Base-by-base conservation (phyloP, 35 echinoderm and acorn worm genomes). In the Nesometra sesokonis region DNA sequence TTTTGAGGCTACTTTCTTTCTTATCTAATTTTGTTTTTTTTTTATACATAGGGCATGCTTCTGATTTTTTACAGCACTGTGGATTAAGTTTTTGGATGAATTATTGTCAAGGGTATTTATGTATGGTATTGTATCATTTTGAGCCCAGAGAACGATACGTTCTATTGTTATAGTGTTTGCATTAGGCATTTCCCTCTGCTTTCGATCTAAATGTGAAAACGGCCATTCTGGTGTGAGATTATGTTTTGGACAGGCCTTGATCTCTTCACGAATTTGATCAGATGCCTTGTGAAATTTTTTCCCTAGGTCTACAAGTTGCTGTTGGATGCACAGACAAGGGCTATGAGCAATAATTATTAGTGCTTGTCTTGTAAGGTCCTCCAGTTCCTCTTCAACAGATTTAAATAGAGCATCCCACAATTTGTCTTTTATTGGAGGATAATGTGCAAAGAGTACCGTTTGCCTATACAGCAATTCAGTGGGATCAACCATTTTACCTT, bases 101-200 rank as follows among this genome's bases (percentile, higher is more conserved):
- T 83, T 76, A 77, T 77, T 31, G 5, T 77, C 81, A 85, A 90
- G 21, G 27, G 82, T 86, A 76, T 78, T 33, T n/a, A 90, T 31
- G 32, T 85, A 90, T 13, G 31, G 3, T 29, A 76, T 5, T 9
- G 89, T 90, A 19, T 80, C 86, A 40, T 90, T 90, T n/a, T 34
- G 31, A 15, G 89, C 40, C 82, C 82, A 90, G 35, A 90, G 57
- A 23, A 90, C 30, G 0, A 90, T 90, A 31, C 89, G 83, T 40
- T 90, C 89, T 57, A 90, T 85, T 80, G 89, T 85, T 7, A 90
- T 90, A 21, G 89, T 90, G 52, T 90, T 90, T n/a, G 89, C 89
- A 86, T 90, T 90, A 17, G 89, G 89, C 83, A 86, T 90, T 34
- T 84, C 77, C 31, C 84, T 85, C 76, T 90, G 77, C 33, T 77